Evolutionary conservation across 2,888 invertebrate genomes (phyloP), one percentile per base, ranked within the genome.

Genomic region (Hemaris fuciformis): DNA sequence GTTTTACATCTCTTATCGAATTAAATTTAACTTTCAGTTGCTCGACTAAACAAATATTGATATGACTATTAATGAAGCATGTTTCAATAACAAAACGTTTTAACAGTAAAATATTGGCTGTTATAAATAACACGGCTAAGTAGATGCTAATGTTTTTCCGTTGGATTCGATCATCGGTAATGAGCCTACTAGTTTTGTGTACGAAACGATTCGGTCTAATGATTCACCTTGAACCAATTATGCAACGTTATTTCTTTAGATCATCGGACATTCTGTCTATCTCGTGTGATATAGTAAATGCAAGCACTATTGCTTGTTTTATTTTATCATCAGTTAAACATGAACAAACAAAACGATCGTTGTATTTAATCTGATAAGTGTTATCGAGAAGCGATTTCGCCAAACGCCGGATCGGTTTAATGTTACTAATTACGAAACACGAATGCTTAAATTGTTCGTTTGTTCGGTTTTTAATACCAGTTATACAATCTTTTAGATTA

Each of bases 151-250:
- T 31, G 53, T 27, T 53, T 45, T 53, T 31, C 18, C 18, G 27
- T 18, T 20, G 45, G 22, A 34, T 45, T 31, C 31, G 46, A 15
- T 59, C 20, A 22, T 45, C 34, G 18, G 34, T 43, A 53, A 53
- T 53, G 64, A 67, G 71, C 75, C 70, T 74, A 71, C 66, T 68
- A 73, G 77, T 80, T 80, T 77, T 71, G 74, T 79, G 77, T 81
- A 74, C 69, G 71, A 75, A 79, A 74, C 73, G 76, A 75, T 78
- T 73, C 74, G 79, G 76, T 80, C 70, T 71, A 74, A 75, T 71
- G 79, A 81, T 70, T 80, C 66, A 69, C 89, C 88, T 89, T 89
- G 89, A 82, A 79, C 87, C 80, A 88, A 76, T 88, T 87, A 81
- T 77, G 76, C 74, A 82, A 80, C 72, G 69, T 67, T 69, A 72